A percentile compares a stretch with the other conserved stretches of the same genome.
phyloP scores from a whole-genome alignment of 2,888 invertebrate species.

The Acrocyrtus sp. region DNA sequence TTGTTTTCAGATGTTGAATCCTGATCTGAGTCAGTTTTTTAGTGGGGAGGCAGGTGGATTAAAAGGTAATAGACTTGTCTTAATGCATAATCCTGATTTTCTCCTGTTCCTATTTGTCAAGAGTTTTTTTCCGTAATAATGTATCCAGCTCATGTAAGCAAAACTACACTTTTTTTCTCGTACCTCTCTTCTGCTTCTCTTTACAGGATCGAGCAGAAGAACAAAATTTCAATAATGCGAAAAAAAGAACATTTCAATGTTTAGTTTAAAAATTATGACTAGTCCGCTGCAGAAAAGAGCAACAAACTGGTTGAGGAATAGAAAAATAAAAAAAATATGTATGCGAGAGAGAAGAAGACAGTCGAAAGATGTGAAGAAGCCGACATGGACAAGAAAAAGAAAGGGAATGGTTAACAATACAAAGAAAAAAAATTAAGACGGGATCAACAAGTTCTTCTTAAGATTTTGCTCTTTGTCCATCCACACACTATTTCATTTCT shows the following conservation, averaged over 20 bases:
- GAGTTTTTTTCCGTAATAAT: background rate
- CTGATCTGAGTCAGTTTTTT: too few relatives aligned
- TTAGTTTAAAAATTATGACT: too few relatives aligned
- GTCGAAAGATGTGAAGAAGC: background rate
- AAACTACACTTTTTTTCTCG: too few relatives aligned
- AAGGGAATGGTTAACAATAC: background rate
- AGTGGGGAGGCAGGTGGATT: constrained; percentile 17
- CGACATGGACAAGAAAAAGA: background rate
- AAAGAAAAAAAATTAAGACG: background rate
- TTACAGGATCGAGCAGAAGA: too few relatives aligned
- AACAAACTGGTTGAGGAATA: too few relatives aligned
- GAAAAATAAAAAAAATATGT: too few relatives aligned
- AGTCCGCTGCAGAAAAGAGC: too few relatives aligned
- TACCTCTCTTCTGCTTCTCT: too few relatives aligned
- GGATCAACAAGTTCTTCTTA: background rate
- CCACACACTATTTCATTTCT: background rate
- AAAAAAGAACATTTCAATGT: background rate
- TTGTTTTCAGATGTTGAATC: too few relatives aligned
- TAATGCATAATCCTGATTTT: constrained; percentile 4
- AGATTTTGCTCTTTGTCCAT: background rate
- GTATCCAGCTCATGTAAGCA: too few relatives aligned
- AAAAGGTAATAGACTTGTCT: constrained; percentile 22
- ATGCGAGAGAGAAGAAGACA: background rate
- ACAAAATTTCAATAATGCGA: too few relatives aligned
- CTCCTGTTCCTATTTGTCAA: background rate